phyloP scores from a whole-genome alignment of 2,888 invertebrate genomes.

The Portevinia maculata region DNA sequence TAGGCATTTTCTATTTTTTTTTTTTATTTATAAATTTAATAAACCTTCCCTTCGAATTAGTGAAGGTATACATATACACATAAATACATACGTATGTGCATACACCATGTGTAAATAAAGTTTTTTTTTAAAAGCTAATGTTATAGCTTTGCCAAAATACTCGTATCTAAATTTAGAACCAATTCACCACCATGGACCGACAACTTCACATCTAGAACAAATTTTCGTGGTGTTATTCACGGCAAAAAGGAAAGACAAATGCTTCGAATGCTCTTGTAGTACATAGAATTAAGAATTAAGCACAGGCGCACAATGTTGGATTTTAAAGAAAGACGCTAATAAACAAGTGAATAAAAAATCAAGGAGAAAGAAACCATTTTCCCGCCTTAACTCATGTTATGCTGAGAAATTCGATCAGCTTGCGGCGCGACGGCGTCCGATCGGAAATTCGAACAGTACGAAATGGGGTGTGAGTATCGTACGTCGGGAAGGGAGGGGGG shows the following conservation, averaged over 20 bases:
- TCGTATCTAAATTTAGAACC: conserved; percentile 58
- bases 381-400: conserved; percentile 63
- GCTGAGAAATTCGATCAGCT: conserved; percentile 71
- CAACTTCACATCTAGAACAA: conserved; percentile 38
- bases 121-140: conserved; percentile 31
- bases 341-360: conserved; percentile 16
- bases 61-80: too few relatives aligned
- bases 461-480: conserved; percentile 12
- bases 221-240: conserved; percentile 54
- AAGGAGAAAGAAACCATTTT: conserved; percentile 51
- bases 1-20: background rate
- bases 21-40: conserved; percentile 10
- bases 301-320: conserved; percentile 46
- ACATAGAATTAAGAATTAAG: conserved; percentile 7
- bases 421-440: too few relatives aligned
- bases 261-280: conserved; percentile 57
- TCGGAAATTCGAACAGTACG: conserved; percentile 2
- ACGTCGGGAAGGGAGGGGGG: too few relatives aligned
- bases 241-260: conserved; percentile 60
- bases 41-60: conserved; percentile 30
- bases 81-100: too few relatives aligned
- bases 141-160: conserved; percentile 58
- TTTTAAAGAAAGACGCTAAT: conserved; percentile 28
- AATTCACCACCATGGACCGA: conserved; percentile 46
- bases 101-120: too few relatives aligned